Percentiles rank a stretch among this genome's conserved stretches.
Conservation (phyloP, 2,113 vertebrate genomes). For the Colossoma macropomum region DNA sequence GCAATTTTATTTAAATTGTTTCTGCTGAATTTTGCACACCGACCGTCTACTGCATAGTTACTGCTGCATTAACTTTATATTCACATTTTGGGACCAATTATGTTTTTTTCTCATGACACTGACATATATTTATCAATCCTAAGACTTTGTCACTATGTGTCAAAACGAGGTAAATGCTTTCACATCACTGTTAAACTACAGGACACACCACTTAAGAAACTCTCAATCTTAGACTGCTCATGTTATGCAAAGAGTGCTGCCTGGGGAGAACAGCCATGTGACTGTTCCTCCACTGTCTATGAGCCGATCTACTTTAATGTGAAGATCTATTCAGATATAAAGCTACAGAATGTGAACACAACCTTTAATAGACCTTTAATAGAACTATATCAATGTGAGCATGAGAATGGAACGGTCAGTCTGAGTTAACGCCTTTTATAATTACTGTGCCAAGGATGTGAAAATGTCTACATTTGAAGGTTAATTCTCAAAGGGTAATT, state of each 20-base stretch:
- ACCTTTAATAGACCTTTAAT: no score
- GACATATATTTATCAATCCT: background rate
- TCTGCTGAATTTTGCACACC: background rate
- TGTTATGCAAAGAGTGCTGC: background rate
- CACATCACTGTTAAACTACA: background rate
- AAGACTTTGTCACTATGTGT: background rate
- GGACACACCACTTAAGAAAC: background rate
- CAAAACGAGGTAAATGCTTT: background rate
- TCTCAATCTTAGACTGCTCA: background rate
- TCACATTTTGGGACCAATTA: background rate
- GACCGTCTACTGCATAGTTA: background rate
- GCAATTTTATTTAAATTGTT: background rate
- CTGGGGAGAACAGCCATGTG: background rate
- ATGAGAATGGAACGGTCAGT: background rate
- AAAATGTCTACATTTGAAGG: background rate
- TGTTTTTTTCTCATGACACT: background rate
- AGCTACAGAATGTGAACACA: background rate
- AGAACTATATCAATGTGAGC: conserved; percentile 8
- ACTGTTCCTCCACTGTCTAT: background rate
- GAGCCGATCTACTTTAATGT: background rate
- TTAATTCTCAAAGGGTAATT: background rate
- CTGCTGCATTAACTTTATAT: background rate
- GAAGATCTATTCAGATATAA: background rate
- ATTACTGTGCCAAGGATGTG: background rate
- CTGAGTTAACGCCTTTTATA: background rate